phyloP scores from a whole-genome alignment of 1,140 invertebrate species.

The Diuraphis noxia region DNA sequence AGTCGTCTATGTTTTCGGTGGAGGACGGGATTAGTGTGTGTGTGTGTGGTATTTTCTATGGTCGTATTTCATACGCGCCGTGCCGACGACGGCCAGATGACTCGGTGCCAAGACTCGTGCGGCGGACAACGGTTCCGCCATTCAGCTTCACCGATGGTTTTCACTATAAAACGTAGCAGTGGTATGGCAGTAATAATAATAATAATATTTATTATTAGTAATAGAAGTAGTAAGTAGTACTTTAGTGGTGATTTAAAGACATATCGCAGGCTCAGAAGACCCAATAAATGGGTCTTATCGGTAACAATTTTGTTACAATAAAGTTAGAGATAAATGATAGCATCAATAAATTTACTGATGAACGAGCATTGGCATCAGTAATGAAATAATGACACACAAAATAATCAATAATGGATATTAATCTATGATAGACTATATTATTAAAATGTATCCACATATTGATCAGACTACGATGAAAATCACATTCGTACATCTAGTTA shows the following conservation, averaged over 20 bases:
- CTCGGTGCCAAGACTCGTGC: constrained; percentile 35
- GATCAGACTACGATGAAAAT: background rate
- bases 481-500: background rate
- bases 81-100: constrained; percentile 48
- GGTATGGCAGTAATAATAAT: background rate
- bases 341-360: background rate
- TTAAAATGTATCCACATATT: background rate
- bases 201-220: constrained; percentile 7
- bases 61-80: constrained; percentile 35
- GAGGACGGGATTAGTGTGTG: background rate
- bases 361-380: background rate
- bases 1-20: background rate
- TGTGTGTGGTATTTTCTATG: background rate
- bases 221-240: background rate
- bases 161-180: background rate
- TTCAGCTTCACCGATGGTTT: background rate
- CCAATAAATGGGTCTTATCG: background rate
- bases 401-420: background rate
- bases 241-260: background rate
- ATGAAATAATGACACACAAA: background rate
- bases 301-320: background rate
- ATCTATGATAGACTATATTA: background rate
- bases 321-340: background rate
- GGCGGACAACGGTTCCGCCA: constrained; percentile 14
- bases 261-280: background rate